These are phyloP conservation scores for Tyrophagus putrescentiae DNA, from an alignment of 1,140 invertebrate species.

Conservation along the genomic window DNA sequence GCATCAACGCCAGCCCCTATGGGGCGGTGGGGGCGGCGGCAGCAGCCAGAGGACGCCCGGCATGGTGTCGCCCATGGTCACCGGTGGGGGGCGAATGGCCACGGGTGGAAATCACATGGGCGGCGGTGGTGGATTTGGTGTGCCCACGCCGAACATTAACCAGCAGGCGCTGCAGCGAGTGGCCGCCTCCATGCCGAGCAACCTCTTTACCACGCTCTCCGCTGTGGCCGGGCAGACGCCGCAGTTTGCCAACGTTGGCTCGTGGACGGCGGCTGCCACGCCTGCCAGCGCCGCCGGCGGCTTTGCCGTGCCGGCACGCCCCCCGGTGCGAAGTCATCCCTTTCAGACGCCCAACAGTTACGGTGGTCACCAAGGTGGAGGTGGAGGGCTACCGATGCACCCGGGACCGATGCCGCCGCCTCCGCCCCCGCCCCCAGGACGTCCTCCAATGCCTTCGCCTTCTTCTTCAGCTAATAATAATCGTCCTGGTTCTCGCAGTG, in stretches of 20 bases:
- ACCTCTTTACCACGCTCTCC: constrained; percentile 52
- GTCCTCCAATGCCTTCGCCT: neutral
- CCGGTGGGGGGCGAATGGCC: too few relatives aligned
- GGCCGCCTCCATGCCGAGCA: constrained; percentile 52
- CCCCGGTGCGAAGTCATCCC: neutral
- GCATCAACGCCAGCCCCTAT: constrained; percentile 45
- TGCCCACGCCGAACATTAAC: constrained; percentile 46
- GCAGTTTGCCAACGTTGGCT: constrained; percentile 34
- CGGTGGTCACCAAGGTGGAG: neutral
- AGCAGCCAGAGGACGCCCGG: too few relatives aligned
- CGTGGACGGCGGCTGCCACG: neutral
- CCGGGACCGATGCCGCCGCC: neutral
- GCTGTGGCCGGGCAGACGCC: constrained; percentile 52
- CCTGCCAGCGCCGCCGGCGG: neutral
- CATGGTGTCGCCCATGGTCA: too few relatives aligned
- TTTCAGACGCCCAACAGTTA: neutral
- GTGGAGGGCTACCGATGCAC: neutral
- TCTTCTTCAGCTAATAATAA: neutral
- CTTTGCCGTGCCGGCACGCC: neutral
- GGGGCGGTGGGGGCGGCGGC: constrained; percentile 34
- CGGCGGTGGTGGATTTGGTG: too few relatives aligned
- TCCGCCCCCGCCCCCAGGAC: neutral
- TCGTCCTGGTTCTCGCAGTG: neutral
- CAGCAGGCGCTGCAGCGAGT: constrained; percentile 54
- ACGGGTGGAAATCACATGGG: too few relatives aligned